Percentiles rank a stretch among this genome's conserved stretches.
These are phyloP conservation scores for Triplophysa yarkandensis DNA, from an alignment of 2,797 vertebrate species.

Conservation along the genomic window DNA sequence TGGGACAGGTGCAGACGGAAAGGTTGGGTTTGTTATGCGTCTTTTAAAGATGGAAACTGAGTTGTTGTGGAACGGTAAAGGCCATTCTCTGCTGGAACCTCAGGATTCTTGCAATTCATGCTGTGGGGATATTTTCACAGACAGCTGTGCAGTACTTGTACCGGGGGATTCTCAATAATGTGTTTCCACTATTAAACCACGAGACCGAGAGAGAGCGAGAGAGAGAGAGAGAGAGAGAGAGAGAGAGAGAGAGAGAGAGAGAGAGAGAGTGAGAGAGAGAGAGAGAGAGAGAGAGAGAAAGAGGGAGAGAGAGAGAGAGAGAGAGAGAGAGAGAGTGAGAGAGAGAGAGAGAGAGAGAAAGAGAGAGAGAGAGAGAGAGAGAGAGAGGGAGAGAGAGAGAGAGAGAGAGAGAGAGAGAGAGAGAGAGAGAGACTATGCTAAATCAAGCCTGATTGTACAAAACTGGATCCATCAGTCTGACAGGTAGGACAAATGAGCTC, in stretches of 20 bases:
- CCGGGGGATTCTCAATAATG: conserved; percentile 74
- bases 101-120: conserved; percentile 68
- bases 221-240: conserved; percentile 39
- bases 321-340: conserved; percentile 50
- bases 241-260: conserved; percentile 57
- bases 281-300: conserved; percentile 37
- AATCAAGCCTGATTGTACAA: conserved; percentile 74
- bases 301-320: conserved; percentile 32
- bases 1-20: too few relatives aligned
- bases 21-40: too few relatives aligned
- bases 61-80: too few relatives aligned
- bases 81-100: conserved; percentile 70
- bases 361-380: conserved; percentile 37
- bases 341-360: conserved; percentile 36
- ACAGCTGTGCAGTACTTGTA: conserved; percentile 57
- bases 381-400: conserved; percentile 31
- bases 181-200: conserved; percentile 72
- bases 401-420: conserved; percentile 38
- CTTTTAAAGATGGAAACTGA: too few relatives aligned
- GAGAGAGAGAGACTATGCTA: conserved; percentile 64
- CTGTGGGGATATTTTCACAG: conserved; percentile 69
- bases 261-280: too few relatives aligned
- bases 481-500: conserved; percentile 79
- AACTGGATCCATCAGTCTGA: conserved; percentile 80
- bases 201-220: conserved; percentile 53